phyloP scores from a whole-genome alignment of 2,797 vertebrate species.

The Percopsis omiscomaycus region DNA sequence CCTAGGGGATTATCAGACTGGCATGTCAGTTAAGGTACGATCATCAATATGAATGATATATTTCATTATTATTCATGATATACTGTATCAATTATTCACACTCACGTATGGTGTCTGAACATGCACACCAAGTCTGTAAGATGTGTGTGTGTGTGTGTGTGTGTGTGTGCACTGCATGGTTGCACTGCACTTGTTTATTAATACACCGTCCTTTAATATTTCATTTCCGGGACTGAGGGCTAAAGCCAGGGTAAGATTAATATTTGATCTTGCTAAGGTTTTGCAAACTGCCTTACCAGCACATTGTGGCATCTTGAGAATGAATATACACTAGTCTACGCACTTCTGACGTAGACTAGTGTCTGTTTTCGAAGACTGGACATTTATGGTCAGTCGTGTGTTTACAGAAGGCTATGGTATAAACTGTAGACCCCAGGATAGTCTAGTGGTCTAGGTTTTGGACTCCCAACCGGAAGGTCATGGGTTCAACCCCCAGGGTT shows the following conservation, averaged over 20 bases:
- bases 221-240: conserved; percentile 41
- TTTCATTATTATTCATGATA: too few species aligned
- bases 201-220: conserved; percentile 51
- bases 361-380: not conserved
- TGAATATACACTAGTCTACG: not conserved
- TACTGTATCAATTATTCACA: conserved; percentile 6
- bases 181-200: conserved; percentile 40
- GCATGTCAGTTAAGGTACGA: not conserved
- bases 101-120: not conserved
- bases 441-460: too few species aligned
- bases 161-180: conserved; percentile 13
- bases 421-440: too few species aligned
- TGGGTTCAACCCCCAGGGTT: too few species aligned
- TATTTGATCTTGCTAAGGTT: conserved; percentile 60
- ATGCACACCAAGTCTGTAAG: too few species aligned
- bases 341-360: not conserved
- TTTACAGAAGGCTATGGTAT: not conserved
- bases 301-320: conserved; percentile 8
- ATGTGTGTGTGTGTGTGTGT: conserved; percentile 4
- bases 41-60: conserved; percentile 18
- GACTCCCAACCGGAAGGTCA: too few species aligned
- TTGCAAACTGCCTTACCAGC: conserved; percentile 4
- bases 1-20: not conserved
- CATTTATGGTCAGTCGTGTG: not conserved
- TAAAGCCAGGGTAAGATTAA: conserved; percentile 40